Evolutionary conservation across 2,797 vertebrate genomes (phyloP).

Genomic region (Tolypeutes matacus): DNA sequence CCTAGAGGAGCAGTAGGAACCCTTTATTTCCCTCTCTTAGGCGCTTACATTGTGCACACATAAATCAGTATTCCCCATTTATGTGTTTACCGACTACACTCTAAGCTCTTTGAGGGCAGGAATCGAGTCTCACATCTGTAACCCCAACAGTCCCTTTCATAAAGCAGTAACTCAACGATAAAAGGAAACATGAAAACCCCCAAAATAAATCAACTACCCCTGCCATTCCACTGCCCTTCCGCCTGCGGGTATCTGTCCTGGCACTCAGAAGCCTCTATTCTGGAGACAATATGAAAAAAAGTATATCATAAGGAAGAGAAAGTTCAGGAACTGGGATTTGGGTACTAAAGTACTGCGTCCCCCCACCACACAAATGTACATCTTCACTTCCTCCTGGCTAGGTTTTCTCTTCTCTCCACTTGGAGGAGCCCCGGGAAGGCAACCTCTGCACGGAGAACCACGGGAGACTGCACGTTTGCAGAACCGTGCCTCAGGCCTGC

Average conservation of each 20-base stretch:
- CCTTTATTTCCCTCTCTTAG: neutral
- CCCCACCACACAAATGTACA: neutral
- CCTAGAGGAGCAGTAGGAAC: neutral
- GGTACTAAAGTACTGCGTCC: neutral
- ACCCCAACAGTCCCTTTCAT: neutral
- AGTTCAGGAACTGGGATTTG: neutral
- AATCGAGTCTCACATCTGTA: neutral
- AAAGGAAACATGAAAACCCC: neutral
- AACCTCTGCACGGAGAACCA: no score
- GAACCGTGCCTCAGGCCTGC: neutral
- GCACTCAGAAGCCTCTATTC: neutral
- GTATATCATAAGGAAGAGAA: neutral
- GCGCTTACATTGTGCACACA: neutral
- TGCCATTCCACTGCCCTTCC: neutral
- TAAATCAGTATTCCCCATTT: neutral
- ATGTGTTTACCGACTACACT: neutral
- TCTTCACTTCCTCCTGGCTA: neutral
- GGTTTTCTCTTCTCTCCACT: neutral
- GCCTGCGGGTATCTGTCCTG: neutral
- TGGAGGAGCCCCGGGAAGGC: no score
- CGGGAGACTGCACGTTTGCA: no score
- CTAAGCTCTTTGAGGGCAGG: neutral
- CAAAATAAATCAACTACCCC: neutral
- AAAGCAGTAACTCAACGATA: neutral
- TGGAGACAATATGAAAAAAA: neutral